These are phyloP conservation scores for Anoncus sp. DNA, from an alignment of 2,888 invertebrate genomes.

Conservation along the genomic window DNA sequence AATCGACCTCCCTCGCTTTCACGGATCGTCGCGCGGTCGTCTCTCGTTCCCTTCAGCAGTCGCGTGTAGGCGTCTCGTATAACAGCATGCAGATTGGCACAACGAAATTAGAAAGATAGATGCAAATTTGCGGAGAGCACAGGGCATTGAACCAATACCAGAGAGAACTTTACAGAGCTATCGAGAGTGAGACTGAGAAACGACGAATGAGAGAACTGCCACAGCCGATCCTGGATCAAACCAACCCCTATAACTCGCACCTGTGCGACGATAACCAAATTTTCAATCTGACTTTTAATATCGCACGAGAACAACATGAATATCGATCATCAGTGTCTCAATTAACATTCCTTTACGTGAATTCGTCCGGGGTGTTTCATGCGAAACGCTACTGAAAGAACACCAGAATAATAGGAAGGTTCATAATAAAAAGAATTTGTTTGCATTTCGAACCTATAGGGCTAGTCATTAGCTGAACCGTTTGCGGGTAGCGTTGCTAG, in stretches of 20 bases:
- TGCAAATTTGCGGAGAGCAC: conserved; percentile 73
- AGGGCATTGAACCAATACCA: conserved; percentile 65
- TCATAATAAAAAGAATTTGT: no score
- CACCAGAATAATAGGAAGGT: no score
- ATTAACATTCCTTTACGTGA: conserved; percentile 39
- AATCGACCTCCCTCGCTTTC: conserved; percentile 73
- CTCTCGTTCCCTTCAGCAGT: conserved; percentile 41
- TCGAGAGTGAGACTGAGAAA: conserved; percentile 41
- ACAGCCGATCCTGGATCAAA: conserved; percentile 15
- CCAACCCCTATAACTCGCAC: conserved; percentile 28
- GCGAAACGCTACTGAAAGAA: no score
- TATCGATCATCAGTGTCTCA: conserved; percentile 54
- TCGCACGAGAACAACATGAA: conserved; percentile 48
- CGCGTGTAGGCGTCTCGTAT: conserved; percentile 65
- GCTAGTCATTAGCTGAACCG: no score
- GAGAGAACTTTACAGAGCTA: conserved; percentile 41
- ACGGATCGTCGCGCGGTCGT: conserved; percentile 64
- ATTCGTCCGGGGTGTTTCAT: no score
- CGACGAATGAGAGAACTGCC: conserved; percentile 18
- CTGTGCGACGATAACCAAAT: conserved; percentile 49
- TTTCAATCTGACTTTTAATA: conserved; percentile 53
- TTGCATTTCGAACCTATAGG: no score
- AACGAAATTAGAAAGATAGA: conserved; percentile 78
- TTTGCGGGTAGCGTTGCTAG: no score
- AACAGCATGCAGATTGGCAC: conserved; percentile 76